Evolutionary conservation across 2,797 vertebrate species (phyloP), one percentile per base, ranked within the genome.

Genomic region (Chaunax sp.): DNA sequence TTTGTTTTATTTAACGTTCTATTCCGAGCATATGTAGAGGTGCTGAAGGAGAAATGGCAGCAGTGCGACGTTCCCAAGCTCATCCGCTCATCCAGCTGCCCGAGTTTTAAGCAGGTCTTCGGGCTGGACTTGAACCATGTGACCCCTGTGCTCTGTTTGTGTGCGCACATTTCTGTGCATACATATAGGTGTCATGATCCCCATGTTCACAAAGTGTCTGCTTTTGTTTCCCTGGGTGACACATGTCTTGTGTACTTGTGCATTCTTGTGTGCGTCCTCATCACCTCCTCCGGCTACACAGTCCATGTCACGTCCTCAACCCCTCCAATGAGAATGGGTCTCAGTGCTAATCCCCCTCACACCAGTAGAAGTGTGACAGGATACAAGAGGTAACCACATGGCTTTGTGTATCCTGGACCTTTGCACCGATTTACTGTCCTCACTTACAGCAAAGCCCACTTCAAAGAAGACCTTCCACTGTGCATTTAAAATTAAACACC

Each of bases 371-470:
- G 85, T 83, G 85, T 87, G 92, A 89, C 85, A 91, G 87, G 89
- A 92, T 90, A 87, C 90, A 86, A 77, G 87, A 82, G 81, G 84
- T 87, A 87, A 87, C 86, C 81, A 81, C 82, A 75, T 80, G 83
- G 88, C 89, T 91, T 89, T 91, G 87, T 91, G 86, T 86, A 65
- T 82, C 68, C 69, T 28, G 13, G 89, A 92, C 92, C 91, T 90
- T 89, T 91, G 89, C 87, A 88, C 91, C 75, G 83, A 87, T 90
- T 88, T 91, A 80, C 90, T 89, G 89, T 91, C 89, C 82, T 73
- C 87, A 77, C 89, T 85, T 83, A 82, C 77, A 88, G 83, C 80
- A 92, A 92, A 90, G 85, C 90, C 91, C 83, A 64, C 77, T 88
- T 89, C 89, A 89, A 90, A 92, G 84, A 74, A 65, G 68, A 88